Conservation (phyloP, 1,140 invertebrate genomes). For the Papilio machaon region DNA sequence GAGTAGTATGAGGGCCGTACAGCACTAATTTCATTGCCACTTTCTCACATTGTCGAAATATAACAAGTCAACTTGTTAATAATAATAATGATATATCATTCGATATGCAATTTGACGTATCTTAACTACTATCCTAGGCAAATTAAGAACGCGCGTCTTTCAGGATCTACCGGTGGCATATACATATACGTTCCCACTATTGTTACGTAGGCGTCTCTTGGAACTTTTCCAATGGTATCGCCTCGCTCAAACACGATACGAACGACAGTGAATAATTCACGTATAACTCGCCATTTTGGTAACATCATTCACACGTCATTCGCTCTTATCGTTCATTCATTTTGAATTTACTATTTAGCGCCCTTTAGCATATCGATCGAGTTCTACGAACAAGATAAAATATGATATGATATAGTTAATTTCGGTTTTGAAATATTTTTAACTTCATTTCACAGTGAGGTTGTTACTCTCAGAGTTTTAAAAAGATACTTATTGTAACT, state of each 20-base stretch:
- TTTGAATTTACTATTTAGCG: not conserved
- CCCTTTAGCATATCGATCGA: not conserved
- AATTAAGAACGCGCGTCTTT: not conserved
- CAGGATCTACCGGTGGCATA: not conserved
- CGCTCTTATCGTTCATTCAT: constrained; percentile 11
- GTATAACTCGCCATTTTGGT: not conserved
- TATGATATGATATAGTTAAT: not conserved
- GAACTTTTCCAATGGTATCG: constrained; percentile 21
- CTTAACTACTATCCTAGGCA: not conserved
- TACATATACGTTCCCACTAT: constrained; percentile 8
- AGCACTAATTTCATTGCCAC: too few relatives aligned
- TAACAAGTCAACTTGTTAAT: too few relatives aligned
- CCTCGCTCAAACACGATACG: not conserved
- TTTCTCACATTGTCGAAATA: too few relatives aligned
- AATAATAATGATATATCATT: too few relatives aligned
- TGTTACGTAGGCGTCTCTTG: constrained; percentile 25
- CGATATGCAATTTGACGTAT: not conserved
- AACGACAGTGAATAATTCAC: not conserved
- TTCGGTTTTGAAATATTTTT: too few relatives aligned
- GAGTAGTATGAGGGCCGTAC: too few relatives aligned
- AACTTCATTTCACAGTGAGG: too few relatives aligned
- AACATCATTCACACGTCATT: not conserved
- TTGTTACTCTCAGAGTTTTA: too few relatives aligned
- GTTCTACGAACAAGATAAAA: not conserved
- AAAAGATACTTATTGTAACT: too few relatives aligned